Conservation (phyloP, 2,888 invertebrate genomes). For the Leucozona laternaria region DNA sequence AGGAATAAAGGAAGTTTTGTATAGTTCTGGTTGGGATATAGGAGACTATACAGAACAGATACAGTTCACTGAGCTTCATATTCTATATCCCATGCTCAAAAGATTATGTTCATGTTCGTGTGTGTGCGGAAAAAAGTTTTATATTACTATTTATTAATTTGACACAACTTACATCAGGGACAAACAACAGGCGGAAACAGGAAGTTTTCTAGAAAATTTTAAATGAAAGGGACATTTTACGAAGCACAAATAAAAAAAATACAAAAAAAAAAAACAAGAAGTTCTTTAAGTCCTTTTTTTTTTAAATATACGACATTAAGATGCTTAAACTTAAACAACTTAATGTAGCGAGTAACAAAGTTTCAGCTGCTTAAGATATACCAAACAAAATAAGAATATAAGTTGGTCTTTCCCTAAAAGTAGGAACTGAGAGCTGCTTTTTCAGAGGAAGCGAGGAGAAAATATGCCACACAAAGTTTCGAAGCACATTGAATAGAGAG, state of each 20-base stretch:
- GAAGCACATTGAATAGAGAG: conserved; percentile 29
- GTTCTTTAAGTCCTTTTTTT: conserved; percentile 51
- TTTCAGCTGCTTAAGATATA: conserved; percentile 34
- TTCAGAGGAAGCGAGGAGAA: neutral
- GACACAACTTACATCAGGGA: conserved; percentile 45
- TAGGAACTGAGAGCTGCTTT: too few species aligned
- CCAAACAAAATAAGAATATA: neutral
- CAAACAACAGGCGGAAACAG: neutral
- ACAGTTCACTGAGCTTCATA: conserved; percentile 12
- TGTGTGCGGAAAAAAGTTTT: conserved; percentile 60
- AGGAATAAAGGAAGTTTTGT: conserved; percentile 17
- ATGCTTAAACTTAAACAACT: conserved; percentile 67
- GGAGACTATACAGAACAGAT: neutral
- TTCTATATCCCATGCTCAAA: neutral
- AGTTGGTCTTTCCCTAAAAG: conserved; percentile 28
- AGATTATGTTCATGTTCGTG: conserved; percentile 22
- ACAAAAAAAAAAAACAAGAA: neutral
- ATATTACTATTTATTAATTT: conserved; percentile 68
- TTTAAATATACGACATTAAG: conserved; percentile 36
- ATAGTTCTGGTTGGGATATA: neutral
- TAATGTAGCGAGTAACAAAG: conserved; percentile 66
- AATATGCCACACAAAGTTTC: conserved; percentile 46
- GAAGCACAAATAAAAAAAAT: conserved; percentile 7
- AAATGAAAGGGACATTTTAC: conserved; percentile 55
- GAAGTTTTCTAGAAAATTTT: conserved; percentile 37